Conservation (phyloP, 2,888 invertebrate genomes). For the Nesidiocoris tenuis region DNA sequence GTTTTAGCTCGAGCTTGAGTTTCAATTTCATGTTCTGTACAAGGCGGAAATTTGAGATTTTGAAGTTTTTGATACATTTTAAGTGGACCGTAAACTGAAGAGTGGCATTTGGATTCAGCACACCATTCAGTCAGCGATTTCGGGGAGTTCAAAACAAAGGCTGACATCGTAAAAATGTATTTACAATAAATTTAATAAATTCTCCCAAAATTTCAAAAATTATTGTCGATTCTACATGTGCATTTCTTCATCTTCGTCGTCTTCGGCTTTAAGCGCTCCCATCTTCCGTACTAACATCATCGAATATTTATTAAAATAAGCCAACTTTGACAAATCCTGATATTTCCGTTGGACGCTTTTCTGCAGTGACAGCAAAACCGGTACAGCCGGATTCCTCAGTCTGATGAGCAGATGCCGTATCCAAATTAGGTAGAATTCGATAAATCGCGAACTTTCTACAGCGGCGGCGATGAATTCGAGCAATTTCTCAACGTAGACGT, state of each 20-base stretch:
- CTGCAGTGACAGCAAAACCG: conserved; percentile 70
- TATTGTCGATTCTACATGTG: too few species aligned
- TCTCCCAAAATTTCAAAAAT: too few species aligned
- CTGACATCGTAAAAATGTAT: too few species aligned
- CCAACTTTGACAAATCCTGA: conserved; percentile 82
- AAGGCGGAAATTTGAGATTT: too few species aligned
- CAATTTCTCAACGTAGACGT: conserved; percentile 72
- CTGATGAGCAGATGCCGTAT: conserved; percentile 65
- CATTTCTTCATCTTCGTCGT: conserved; percentile 3
- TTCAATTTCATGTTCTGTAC: too few species aligned
- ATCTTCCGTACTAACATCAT: conserved; percentile 41
- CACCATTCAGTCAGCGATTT: too few species aligned
- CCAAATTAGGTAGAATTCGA: conserved; percentile 89
- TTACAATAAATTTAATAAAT: too few species aligned
- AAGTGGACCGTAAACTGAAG: too few species aligned
- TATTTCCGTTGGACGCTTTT: conserved; percentile 76
- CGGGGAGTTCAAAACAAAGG: too few species aligned
- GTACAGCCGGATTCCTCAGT: conserved; percentile 60
- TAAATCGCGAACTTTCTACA: conserved; percentile 74
- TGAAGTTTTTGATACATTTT: too few species aligned
- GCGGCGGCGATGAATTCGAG: conserved; percentile 69
- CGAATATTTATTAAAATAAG: conserved; percentile 86
- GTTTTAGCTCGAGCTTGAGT: too few species aligned
- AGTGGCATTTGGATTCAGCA: too few species aligned
- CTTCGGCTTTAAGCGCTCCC: not conserved